Conservation (phyloP, 2,113 vertebrate species). For the Pimephales promelas region DNA sequence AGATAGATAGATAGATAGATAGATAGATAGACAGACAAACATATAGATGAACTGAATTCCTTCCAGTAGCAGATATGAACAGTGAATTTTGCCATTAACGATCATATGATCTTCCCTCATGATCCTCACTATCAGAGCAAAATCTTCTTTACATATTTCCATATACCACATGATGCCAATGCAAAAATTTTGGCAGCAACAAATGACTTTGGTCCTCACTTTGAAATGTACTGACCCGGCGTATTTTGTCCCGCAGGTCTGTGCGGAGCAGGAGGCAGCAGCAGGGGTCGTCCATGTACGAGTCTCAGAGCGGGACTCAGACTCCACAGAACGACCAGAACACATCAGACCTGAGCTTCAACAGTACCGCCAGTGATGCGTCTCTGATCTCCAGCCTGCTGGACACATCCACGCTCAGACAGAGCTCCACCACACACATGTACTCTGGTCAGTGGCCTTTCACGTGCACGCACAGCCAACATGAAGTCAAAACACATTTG, state of each 20-base stretch:
- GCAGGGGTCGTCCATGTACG: conserved; percentile 59
- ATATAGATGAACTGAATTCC: not conserved
- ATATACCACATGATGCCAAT: not conserved
- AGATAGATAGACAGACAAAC: too few species aligned
- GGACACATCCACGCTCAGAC: conserved; percentile 83
- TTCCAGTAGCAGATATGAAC: not conserved
- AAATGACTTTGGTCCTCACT: not conserved
- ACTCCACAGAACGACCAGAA: conserved; percentile 60
- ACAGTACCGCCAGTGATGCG: conserved; percentile 59
- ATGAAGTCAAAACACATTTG: not conserved
- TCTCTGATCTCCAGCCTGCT: conserved; percentile 70
- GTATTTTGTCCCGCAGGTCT: conserved; percentile 58
- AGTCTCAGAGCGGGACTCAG: conserved; percentile 65
- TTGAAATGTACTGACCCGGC: not conserved
- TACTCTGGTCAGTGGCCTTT: conserved; percentile 80
- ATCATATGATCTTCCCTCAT: not conserved
- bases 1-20: too few species aligned
- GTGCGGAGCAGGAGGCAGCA: conserved; percentile 66
- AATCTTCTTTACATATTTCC: not conserved
- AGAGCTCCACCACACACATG: conserved; percentile 74
- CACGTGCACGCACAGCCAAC: not conserved
- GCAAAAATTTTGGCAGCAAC: not conserved
- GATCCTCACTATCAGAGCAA: not conserved
- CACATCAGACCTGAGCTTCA: conserved; percentile 61
- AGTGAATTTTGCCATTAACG: not conserved